phyloP scores from a whole-genome alignment of 92 coral and sea anemone species.

The Siderastrea radians region DNA sequence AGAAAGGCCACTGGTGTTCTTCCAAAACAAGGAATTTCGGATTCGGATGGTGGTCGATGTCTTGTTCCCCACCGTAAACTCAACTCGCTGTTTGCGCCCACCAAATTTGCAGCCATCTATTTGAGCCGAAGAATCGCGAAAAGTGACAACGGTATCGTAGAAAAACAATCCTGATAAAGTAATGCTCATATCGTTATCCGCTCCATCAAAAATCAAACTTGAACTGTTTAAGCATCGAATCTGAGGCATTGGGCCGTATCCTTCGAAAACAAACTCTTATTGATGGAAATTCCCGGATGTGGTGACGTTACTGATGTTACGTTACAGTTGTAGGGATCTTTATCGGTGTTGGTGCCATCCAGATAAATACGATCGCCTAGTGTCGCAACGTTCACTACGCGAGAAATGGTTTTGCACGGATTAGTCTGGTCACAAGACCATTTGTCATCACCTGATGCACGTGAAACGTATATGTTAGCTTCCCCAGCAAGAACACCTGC shows the following conservation, averaged over 20 bases:
- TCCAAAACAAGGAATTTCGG: constrained; percentile 5
- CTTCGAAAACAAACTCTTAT: constrained; percentile 40
- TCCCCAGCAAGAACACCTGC: neutral
- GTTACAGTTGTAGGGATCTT: constrained; percentile 51
- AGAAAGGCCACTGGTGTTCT: neutral
- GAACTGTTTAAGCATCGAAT: constrained; percentile 33
- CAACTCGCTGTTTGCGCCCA: neutral
- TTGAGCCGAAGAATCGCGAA: constrained; percentile 23
- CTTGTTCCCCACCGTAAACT: neutral
- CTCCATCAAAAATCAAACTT: neutral
- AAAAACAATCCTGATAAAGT: constrained; percentile 11
- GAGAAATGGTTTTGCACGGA: constrained; percentile 56
- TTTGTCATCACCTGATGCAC: constrained; percentile 34
- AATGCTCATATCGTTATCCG: neutral
- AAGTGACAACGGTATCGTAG: constrained; percentile 5
- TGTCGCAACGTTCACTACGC: constrained; percentile 39
- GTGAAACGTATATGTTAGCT: constrained; percentile 45
- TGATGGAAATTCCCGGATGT: constrained; percentile 21
- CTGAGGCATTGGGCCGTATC: neutral
- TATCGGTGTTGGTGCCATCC: constrained; percentile 58
- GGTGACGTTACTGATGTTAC: constrained; percentile 5
- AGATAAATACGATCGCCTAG: constrained; percentile 31
- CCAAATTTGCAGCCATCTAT: constrained; percentile 35
- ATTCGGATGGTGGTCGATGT: neutral
- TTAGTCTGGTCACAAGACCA: constrained; percentile 5